Percentiles rank a stretch among this genome's conserved stretches.
phyloP scores from a whole-genome alignment of 2,113 vertebrate species.

The Dendropsophus ebraccatus region DNA sequence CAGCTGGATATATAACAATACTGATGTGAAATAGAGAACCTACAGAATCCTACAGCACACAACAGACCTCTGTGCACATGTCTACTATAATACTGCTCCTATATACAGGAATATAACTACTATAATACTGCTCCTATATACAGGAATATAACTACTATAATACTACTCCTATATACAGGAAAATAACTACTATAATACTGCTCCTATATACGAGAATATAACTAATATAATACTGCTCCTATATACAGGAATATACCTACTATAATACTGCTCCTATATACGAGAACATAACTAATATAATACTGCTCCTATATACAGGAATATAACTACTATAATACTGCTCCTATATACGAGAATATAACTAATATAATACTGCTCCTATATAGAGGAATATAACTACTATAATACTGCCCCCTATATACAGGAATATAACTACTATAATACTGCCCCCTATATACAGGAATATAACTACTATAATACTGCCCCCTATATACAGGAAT shows the following conservation, averaged over 20 bases:
- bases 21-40: no score
- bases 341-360: not conserved
- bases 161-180: not conserved
- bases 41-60: not conserved
- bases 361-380: slow-evolving; percentile 6
- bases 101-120: slow-evolving; percentile 11
- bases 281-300: not conserved
- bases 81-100: not conserved
- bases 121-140: slow-evolving; percentile 4
- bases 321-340: not conserved
- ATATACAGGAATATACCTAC: not conserved
- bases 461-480: not conserved
- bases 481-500: not conserved
- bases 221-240: not conserved
- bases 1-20: not conserved
- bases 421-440: slow-evolving; percentile 13
- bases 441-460: not conserved
- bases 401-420: slow-evolving; percentile 7
- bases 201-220: not conserved
- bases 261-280: not conserved
- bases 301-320: not conserved
- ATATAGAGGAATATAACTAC: not conserved
- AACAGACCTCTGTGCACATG: no score
- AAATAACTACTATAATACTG: slow-evolving; percentile 12
- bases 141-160: slow-evolving; percentile 9